Base-by-base conservation (phyloP, 2,797 vertebrate genomes). In the Gymnoscopelus microlampas region DNA sequence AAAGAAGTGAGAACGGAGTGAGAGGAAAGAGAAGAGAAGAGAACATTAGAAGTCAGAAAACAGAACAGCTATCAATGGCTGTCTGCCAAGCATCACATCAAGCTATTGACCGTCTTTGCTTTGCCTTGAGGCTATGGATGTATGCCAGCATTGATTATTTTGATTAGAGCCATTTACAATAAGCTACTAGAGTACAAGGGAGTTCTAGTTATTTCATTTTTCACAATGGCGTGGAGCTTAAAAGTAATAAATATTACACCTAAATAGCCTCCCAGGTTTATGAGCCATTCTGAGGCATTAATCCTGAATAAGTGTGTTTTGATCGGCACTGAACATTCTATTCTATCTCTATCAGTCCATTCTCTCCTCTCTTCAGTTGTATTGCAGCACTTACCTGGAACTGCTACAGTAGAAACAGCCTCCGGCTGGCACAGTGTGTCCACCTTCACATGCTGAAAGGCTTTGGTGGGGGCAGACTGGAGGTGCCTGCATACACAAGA, bases 371-470 rank as follows among this genome's bases (percentile, higher is more conserved):
- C 14, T 47, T 44, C 4, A 66, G 35, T 35, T 56, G 15, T 35
- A 14, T 71, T 68, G 53, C 39, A 69, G 26, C 48, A 80, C 87
- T 87, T 81, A 98, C 98, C 97, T 95, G 98, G 98, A 87, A 99
- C 96, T 0, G 95, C 93, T 74, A 99, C 94, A 1, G 92, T 94
- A 86, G 97, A 96, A 77, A 97, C 67, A 7, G 90, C 84, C 90
- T 99, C 98, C 0, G 97, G 97, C 92, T 97, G 96, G 85, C 94
- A 95, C 90, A 99, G 93, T 0, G 95, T 96, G 82, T 99, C 98
- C 93, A 99, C 97, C 89, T 98, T 99, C 80, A 96, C 92, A 1
- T 99, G 98, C 92, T 97, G 97, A 88, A 99, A 99, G 3, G 93
- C 89, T 93, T 97, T 99, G 87, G 93, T 95, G 70, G 92, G 87